Evolutionary conservation across 1,140 invertebrate genomes (phyloP), one percentile per base, ranked within the genome.

Genomic region (Polypedilum vanderplanki): DNA sequence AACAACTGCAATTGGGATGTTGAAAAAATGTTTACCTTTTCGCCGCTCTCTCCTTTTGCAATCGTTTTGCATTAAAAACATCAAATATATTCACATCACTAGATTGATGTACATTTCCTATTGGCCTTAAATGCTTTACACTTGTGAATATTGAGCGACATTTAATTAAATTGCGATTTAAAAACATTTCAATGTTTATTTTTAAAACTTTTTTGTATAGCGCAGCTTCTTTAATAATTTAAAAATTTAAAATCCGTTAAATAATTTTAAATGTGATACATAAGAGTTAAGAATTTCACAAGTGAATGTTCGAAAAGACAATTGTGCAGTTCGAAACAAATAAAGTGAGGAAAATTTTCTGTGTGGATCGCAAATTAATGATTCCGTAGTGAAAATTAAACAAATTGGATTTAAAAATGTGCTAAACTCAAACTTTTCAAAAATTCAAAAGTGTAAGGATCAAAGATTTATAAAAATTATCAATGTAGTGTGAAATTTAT

Each of bases 11-110:
- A n/a, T n/a, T n/a, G n/a, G n/a, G n/a, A n/a, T n/a, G n/a, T n/a
- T n/a, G n/a, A 67, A 67, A 3, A 67, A 67, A 70, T 70, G 7
- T 73, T 78, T 67, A 82, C 81, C 77, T 81, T n/a, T 76, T 78
- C 1, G 81, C 81, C 7, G 81, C 80, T 7, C 81, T 77, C 75
- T 83, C 81, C 75, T 82, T 83, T 77, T 83, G 81, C 22, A 82
- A 57, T n/a, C 77, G 75, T 73, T 83, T 83, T 1, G 80, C 78
- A n/a, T 81, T 81, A 17, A 81, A 77, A 18, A 70, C 17, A 76
- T 83, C 81, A 22, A 83, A 83, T 7, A 83, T 83, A 41, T 80
- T 79, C 74, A 81, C 78, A 74, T 57, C 46, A 57, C 46, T 57
- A 1, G 46, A 57, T 15, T 57, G 46, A n/a, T n/a, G 12, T 8